These are phyloP conservation scores for Hipposideros larvatus DNA, from an alignment of 2,797 vertebrate genomes.

Conservation along the genomic window DNA sequence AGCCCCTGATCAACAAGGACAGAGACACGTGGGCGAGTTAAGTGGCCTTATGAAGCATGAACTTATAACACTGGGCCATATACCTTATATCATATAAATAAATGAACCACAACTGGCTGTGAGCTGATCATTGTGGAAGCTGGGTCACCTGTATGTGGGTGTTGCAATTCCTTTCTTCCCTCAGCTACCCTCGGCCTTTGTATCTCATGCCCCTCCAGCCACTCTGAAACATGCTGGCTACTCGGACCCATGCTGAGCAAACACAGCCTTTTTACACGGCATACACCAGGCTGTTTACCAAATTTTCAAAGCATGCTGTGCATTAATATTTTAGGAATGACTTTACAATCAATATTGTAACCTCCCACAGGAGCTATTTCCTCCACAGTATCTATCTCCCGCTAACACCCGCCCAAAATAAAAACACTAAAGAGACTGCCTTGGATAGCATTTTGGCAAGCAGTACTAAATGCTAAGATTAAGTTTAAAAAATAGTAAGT, in stretches of 20 bases:
- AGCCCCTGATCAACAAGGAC: not conserved
- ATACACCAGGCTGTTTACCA: not conserved
- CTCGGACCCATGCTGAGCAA: not conserved
- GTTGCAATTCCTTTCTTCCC: not conserved
- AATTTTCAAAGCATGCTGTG: constrained; percentile 49
- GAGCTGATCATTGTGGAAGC: not conserved
- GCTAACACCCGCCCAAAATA: constrained; percentile 20
- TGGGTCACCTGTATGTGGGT: not conserved
- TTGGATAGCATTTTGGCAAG: constrained; percentile 44
- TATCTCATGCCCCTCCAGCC: not conserved
- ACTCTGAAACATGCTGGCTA: not conserved
- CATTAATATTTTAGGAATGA: constrained; percentile 62
- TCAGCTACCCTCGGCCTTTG: not conserved
- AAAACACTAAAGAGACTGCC: not conserved
- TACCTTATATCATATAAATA: not conserved
- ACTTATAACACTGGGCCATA: too few relatives aligned
- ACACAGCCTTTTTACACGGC: not conserved
- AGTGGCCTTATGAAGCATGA: too few relatives aligned
- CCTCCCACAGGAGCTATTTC: constrained; percentile 62
- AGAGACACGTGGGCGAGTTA: not conserved
- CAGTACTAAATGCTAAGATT: constrained; percentile 40
- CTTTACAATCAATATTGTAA: constrained; percentile 58
- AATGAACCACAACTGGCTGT: not conserved
- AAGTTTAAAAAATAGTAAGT: constrained; percentile 42
- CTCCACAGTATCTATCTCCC: not conserved